A percentile compares a stretch with the other conserved stretches of the same genome.
Conservation (phyloP, 2,797 vertebrate genomes). For the Intellagama lesueurii region DNA sequence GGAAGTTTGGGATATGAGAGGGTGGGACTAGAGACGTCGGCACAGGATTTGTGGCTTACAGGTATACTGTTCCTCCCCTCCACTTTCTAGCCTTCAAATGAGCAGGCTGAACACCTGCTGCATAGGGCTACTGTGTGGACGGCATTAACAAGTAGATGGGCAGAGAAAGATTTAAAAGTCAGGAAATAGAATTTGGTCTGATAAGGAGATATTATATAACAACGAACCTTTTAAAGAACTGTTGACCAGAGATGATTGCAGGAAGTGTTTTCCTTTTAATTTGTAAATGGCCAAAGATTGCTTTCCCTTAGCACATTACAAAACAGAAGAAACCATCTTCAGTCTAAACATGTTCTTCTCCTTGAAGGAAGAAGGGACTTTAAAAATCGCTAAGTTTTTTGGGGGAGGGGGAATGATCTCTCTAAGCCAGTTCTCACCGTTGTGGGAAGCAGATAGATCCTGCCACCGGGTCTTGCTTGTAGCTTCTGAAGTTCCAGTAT, state of each 20-base stretch:
- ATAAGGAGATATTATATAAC: not conserved
- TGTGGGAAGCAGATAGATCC: slow-evolving; percentile 62
- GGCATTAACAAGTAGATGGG: not conserved
- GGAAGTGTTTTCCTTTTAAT: slow-evolving; percentile 16
- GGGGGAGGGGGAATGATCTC: not conserved
- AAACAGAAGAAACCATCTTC: not conserved
- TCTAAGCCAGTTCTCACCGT: slow-evolving; percentile 22
- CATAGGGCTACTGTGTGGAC: not conserved
- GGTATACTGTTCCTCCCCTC: not conserved
- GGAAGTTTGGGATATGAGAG: not conserved
- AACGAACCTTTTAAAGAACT: not conserved
- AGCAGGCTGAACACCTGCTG: not conserved
- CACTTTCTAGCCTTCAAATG: not conserved
- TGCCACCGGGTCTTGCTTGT: slow-evolving; percentile 69
- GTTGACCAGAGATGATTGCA: slow-evolving; percentile 11
- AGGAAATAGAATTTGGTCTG: slow-evolving; percentile 2
- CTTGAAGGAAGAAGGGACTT: slow-evolving; percentile 24
- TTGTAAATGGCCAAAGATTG: not conserved
- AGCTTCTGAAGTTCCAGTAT: slow-evolving; percentile 63
- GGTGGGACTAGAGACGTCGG: too few species aligned
- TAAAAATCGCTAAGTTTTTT: not conserved
- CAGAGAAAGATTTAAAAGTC: not conserved
- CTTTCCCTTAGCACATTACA: slow-evolving; percentile 9
- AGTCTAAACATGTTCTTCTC: slow-evolving; percentile 50
- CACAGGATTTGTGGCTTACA: not conserved